Conservation (phyloP, 2,888 invertebrate genomes). For the Polyommatus icarus region DNA sequence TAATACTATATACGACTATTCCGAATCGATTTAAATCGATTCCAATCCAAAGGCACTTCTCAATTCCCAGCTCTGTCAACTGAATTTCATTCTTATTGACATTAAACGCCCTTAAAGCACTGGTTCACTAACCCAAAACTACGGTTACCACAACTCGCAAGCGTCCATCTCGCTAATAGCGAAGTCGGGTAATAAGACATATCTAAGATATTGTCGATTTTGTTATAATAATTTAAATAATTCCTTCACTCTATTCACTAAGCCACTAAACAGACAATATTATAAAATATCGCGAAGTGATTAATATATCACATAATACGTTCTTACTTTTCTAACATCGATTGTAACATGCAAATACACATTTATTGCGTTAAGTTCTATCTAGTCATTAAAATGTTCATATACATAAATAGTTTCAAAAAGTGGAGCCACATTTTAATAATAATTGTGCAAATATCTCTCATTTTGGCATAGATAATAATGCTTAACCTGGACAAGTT, state of each 20-base stretch:
- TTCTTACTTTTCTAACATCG: conserved; percentile 19
- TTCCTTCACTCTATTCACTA: background rate
- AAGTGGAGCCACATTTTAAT: conserved; percentile 1
- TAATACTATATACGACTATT: conserved; percentile 62
- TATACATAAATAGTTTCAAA: background rate
- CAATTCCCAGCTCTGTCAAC: conserved; percentile 47
- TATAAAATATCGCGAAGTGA: background rate
- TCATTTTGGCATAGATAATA: background rate
- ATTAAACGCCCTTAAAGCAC: conserved; percentile 48
- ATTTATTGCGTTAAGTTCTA: background rate
- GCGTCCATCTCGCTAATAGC: conserved; percentile 27
- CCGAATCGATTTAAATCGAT: conserved; percentile 47
- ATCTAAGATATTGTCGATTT: conserved; percentile 10
- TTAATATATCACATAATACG: background rate
- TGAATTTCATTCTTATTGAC: conserved; percentile 48
- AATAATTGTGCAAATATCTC: background rate
- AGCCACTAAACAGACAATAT: conserved; percentile 13
- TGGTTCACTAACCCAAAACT: conserved; percentile 39
- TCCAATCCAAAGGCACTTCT: conserved; percentile 61
- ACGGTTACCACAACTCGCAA: conserved; percentile 25
- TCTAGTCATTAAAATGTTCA: background rate
- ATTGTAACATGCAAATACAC: conserved; percentile 14
- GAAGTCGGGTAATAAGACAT: background rate
- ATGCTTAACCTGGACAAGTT: background rate
- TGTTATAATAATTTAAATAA: conserved; percentile 5